Conservation (phyloP, 2,113 vertebrate genomes). For the Ornithorhynchus anatinus region DNA sequence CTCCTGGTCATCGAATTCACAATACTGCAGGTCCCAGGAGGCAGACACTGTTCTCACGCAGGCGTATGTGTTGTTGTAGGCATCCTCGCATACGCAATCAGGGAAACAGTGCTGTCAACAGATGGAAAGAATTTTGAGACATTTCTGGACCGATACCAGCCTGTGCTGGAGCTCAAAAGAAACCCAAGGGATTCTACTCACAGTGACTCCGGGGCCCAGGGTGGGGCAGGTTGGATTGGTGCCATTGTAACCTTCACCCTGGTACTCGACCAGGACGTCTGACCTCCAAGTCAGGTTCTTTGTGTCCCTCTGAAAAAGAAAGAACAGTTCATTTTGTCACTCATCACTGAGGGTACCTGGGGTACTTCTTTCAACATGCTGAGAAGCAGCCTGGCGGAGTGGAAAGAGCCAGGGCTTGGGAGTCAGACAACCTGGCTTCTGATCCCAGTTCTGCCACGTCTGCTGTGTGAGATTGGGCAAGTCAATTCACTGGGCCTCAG, state of each 20-base stretch:
- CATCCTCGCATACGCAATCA: slow-evolving; percentile 97
- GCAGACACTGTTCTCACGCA: slow-evolving; percentile 89
- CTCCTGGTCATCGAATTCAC: slow-evolving; percentile 96
- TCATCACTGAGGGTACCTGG: too few species aligned
- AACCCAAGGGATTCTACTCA: slow-evolving; percentile 58
- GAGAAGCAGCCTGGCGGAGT: too few species aligned
- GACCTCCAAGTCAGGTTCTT: slow-evolving; percentile 87
- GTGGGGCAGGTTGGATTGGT: slow-evolving; percentile 88
- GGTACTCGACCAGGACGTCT: slow-evolving; percentile 93
- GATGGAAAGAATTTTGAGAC: background rate
- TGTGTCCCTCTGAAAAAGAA: slow-evolving; percentile 75
- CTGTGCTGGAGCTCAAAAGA: background rate
- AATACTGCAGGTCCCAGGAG: slow-evolving; percentile 89
- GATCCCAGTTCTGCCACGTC: too few species aligned
- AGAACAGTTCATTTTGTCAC: background rate
- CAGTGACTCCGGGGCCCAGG: slow-evolving; percentile 91
- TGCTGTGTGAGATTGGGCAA: too few species aligned
- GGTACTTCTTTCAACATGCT: too few species aligned
- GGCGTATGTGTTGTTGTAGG: slow-evolving; percentile 95
- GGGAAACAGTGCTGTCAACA: slow-evolving; percentile 90
- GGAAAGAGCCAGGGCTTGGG: too few species aligned
- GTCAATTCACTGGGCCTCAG: too few species aligned
- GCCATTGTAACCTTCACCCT: slow-evolving; percentile 88
- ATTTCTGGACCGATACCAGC: background rate
- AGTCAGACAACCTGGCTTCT: too few species aligned